These are phyloP conservation scores for Lasioglossum marginatum DNA, from an alignment of 2,888 invertebrate genomes.

Conservation along the genomic window DNA sequence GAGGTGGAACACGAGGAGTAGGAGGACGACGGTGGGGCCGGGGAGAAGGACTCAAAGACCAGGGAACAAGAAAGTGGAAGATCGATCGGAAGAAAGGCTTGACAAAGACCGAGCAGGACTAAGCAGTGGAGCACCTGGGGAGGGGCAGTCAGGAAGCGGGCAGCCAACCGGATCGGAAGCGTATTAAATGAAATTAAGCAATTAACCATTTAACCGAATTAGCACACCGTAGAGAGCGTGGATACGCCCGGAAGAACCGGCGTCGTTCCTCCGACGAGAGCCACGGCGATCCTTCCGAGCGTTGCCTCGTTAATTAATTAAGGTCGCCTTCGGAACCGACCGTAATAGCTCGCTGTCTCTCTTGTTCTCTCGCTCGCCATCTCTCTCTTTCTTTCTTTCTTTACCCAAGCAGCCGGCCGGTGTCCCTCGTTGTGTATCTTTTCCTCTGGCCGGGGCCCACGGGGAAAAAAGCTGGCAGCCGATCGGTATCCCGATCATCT, in stretches of 20 bases:
- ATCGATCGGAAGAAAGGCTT: conserved; percentile 48
- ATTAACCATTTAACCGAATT: conserved; percentile 83
- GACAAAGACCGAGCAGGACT: conserved; percentile 27
- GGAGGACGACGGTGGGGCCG: not conserved
- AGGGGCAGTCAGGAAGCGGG: conserved; percentile 57
- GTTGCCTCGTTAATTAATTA: conserved; percentile 81
- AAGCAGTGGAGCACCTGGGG: not conserved
- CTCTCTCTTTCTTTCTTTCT: not conserved
- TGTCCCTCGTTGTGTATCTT: conserved; percentile 28
- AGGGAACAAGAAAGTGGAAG: conserved; percentile 43
- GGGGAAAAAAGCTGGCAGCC: conserved; percentile 61
- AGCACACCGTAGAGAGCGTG: conserved; percentile 75
- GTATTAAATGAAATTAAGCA: conserved; percentile 83
- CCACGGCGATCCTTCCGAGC: conserved; percentile 65
- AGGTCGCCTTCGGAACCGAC: conserved; percentile 69
- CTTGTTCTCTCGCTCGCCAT: not conserved
- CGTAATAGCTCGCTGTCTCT: conserved; percentile 32
- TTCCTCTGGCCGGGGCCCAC: conserved; percentile 16
- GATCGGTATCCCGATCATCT: conserved; percentile 75
- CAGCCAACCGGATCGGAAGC: conserved; percentile 73
- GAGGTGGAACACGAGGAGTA: conserved; percentile 12
- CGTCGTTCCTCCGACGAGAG: conserved; percentile 50
- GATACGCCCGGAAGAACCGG: conserved; percentile 66
- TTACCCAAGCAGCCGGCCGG: not conserved
- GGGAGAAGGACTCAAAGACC: conserved; percentile 37